phyloP scores from a whole-genome alignment of 2,113 vertebrate genomes.

The Condylura cristata region DNA sequence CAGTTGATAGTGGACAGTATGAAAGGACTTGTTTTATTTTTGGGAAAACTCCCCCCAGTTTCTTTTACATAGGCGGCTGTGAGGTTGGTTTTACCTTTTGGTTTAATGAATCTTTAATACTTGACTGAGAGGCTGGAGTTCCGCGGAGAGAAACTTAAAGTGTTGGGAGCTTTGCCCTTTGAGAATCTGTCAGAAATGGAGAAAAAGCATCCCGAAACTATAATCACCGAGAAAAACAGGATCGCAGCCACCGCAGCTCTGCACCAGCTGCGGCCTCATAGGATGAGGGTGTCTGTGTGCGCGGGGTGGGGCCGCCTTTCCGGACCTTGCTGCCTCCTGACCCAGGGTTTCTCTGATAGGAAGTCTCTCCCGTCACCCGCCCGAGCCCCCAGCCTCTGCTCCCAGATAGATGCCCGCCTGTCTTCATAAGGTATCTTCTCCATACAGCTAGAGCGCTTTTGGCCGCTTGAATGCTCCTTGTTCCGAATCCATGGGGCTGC shows the following conservation, averaged over 20 bases:
- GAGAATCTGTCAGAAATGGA: background rate
- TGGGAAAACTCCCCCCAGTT: background rate
- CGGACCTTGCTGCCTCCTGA: background rate
- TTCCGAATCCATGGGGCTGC: background rate
- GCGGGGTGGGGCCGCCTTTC: background rate
- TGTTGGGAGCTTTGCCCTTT: background rate
- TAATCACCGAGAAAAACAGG: background rate
- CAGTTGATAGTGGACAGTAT: background rate
- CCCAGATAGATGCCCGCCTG: background rate
- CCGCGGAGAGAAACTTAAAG: background rate
- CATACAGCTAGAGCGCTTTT: background rate
- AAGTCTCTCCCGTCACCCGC: background rate
- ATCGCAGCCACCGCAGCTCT: background rate
- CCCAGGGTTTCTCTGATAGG: background rate
- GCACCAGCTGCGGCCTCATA: accelerated
- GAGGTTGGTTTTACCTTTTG: background rate
- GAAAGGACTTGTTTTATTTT: background rate
- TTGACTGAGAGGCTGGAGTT: conserved; percentile 3
- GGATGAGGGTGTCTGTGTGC: background rate
- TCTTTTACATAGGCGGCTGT: conserved; percentile 10
- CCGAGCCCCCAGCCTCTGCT: background rate
- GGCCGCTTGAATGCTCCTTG: background rate
- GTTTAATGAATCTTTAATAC: background rate
- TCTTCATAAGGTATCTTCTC: background rate
- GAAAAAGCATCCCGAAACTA: background rate